Conservation (phyloP, 2,113 vertebrate genomes). For the Zosterops hypoxanthus region DNA sequence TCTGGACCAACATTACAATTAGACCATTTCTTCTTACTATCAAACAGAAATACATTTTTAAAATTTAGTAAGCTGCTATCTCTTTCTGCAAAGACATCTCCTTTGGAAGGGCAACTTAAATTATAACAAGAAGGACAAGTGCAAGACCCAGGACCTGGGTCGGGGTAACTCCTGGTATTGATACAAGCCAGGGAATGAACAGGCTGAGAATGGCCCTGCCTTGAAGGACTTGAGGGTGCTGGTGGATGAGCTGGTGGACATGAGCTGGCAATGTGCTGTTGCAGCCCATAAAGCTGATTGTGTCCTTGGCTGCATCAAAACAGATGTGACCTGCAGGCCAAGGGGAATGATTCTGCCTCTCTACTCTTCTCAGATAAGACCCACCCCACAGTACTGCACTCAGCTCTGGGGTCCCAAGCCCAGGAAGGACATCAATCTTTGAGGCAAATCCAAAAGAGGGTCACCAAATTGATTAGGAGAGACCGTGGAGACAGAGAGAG, state of each 20-base stretch:
- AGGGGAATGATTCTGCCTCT: background rate
- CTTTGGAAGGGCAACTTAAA: background rate
- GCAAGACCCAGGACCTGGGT: too few relatives aligned
- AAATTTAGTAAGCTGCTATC: background rate
- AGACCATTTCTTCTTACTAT: background rate
- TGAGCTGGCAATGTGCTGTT: background rate
- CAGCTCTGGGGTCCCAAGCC: background rate
- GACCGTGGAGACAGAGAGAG: background rate
- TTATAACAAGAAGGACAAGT: background rate
- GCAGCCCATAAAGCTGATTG: background rate
- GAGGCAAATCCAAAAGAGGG: background rate
- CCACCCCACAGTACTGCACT: fast-evolving
- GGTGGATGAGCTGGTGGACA: background rate
- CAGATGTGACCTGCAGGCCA: background rate
- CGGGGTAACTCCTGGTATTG: fast-evolving
- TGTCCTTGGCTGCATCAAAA: background rate
- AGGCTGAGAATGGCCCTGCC: background rate
- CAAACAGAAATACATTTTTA: background rate
- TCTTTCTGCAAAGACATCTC: background rate
- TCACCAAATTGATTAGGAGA: background rate
- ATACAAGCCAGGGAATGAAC: fast-evolving
- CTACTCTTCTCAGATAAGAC: background rate
- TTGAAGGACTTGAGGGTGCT: background rate
- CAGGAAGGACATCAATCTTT: background rate
- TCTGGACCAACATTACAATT: background rate